Base-by-base conservation (phyloP, 2,888 invertebrate genomes). In the Baccha elongata region DNA sequence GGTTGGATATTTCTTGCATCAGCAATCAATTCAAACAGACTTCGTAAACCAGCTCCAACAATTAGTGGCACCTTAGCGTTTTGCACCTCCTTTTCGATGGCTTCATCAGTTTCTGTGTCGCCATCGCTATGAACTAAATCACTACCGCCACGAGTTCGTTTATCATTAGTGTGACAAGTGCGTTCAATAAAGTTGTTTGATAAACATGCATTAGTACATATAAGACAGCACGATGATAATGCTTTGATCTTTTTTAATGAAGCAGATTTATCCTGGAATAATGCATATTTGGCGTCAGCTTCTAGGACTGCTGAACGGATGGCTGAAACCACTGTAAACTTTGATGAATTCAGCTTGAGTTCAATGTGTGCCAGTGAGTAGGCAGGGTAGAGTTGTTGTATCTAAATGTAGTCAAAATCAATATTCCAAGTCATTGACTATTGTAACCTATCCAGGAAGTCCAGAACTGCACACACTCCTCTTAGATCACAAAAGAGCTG, bases 1-100 rank as follows among this genome's bases (percentile, higher is more conserved):
- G 98, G 95, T 91, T 98, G 96, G 13, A 94, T 93, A 67, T 93
- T 93, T 76, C 96, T 93, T 65, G 98, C 96, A 89, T 98, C 97
- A 76, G 95, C 93, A 86, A 99, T 96, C 37, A 99, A 92, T 87
- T 98, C 96, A 91, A 99, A 98, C 3, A 99, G 96, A 84, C 97
- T 96, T 86, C 94, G 93, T 84, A 97, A 90, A 1, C 97, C 97
- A 84, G 96, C 94, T 52, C 96, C 95, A 62, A 97, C 96, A 87
- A 97, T 94, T 81, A 93, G 92, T 0, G 93, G 93, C 1, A 93
- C 92, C 85, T 91, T 91, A 48, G 92, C 87, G 19, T 92, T 91
- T 1, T 86, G 83, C 7, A 91, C 89, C 80, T 92, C 91, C 60
- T 91, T 92, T 85, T 92, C 92, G 2, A 91, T 90, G 53, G 90